phyloP scores from a whole-genome alignment of 2,888 invertebrate genomes.

The Eristalis tenax region DNA sequence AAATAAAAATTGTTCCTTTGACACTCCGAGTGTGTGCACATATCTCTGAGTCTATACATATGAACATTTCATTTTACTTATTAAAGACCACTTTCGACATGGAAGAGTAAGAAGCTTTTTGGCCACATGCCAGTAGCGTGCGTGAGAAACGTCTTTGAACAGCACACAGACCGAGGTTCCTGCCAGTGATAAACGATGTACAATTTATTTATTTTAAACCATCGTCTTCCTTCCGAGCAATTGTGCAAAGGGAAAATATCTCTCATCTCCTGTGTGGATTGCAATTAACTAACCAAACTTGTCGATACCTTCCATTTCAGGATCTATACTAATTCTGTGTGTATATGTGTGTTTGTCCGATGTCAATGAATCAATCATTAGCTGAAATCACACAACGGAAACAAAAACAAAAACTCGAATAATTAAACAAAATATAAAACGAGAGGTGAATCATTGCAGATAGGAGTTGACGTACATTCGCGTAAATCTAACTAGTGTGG shows the following conservation, averaged over 20 bases:
- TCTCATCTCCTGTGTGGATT: neutral
- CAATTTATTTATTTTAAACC: slow-evolving; percentile 1
- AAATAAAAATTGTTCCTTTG: neutral
- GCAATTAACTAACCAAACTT: slow-evolving; percentile 67
- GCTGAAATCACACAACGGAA: neutral
- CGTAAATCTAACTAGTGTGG: slow-evolving; percentile 19
- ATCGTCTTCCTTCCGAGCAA: neutral
- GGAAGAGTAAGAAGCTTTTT: slow-evolving; percentile 41
- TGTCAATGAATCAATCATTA: neutral
- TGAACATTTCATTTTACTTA: neutral
- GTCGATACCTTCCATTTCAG: slow-evolving; percentile 49
- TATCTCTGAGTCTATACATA: neutral
- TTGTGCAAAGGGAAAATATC: neutral
- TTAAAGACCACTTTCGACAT: slow-evolving; percentile 21
- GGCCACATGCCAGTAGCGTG: slow-evolving; percentile 49
- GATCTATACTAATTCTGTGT: neutral
- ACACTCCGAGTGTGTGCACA: neutral
- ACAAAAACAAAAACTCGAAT: neutral
- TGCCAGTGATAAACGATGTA: neutral
- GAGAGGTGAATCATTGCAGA: neutral
- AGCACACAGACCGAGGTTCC: neutral
- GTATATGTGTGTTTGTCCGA: neutral
- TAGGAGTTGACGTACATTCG: neutral
- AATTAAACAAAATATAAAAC: neutral
- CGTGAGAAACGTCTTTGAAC: slow-evolving; percentile 41